phyloP scores from a whole-genome alignment of 1,140 invertebrate genomes.

The Drosophila hydei region DNA sequence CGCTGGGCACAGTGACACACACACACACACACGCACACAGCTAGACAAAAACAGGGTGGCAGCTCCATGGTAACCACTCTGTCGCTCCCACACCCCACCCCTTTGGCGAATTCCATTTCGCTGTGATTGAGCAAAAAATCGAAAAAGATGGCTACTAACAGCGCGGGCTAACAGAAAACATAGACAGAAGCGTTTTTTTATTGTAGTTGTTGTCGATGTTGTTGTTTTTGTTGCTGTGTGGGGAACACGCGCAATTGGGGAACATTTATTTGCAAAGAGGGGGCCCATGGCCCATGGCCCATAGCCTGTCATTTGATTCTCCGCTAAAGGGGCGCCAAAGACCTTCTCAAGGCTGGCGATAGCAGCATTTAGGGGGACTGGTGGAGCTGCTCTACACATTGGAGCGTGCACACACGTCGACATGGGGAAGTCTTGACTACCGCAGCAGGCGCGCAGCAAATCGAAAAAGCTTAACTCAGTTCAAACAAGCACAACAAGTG shows the following conservation, averaged over 20 bases:
- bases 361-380: background rate
- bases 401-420: constrained; percentile 73
- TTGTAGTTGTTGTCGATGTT: background rate
- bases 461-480: background rate
- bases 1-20: constrained; percentile 27
- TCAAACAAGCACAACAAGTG: constrained; percentile 9
- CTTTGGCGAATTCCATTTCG: background rate
- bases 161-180: constrained; percentile 79
- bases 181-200: constrained; percentile 44
- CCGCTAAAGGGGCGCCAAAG: constrained; percentile 51
- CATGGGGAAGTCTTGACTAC: constrained; percentile 83
- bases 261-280: constrained; percentile 9
- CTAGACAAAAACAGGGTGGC: constrained; percentile 33
- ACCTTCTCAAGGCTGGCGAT: constrained; percentile 67
- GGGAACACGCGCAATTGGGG: constrained; percentile 39
- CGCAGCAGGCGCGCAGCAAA: constrained; percentile 59
- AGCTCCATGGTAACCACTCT: constrained; percentile 1
- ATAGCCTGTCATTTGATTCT: constrained; percentile 1
- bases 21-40: constrained; percentile 2
- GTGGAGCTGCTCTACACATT: constrained; percentile 45
- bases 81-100: background rate
- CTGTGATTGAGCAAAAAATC: constrained; percentile 73
- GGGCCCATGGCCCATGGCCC: constrained; percentile 6
- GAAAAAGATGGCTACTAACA: constrained; percentile 83
- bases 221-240: constrained; percentile 7